A percentile compares a stretch with the other conserved stretches of the same genome.
Conservation (phyloP, 2,888 invertebrate species). For the Exocentrus adspersus region DNA sequence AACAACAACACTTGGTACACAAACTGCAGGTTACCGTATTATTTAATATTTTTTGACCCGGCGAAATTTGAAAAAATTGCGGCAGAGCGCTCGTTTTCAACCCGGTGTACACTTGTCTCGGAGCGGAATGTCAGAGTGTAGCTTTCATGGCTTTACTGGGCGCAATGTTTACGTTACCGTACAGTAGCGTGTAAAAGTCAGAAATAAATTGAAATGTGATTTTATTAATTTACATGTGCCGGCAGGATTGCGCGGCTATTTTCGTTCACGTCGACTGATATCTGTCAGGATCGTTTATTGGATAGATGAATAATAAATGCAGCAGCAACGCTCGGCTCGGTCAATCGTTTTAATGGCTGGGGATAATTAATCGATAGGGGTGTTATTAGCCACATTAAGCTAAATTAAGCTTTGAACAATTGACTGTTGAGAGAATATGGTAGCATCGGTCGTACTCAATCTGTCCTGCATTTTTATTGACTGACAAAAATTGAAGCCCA, state of each 20-base stretch:
- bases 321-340: too few relatives aligned
- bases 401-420: too few relatives aligned
- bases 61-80: not conserved
- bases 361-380: too few relatives aligned
- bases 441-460: too few relatives aligned
- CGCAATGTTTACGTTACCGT: slow-evolving; percentile 28
- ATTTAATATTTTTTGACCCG: not conserved
- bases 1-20: not conserved
- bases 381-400: too few relatives aligned
- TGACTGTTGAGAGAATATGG: too few relatives aligned
- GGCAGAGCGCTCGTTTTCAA: slow-evolving; percentile 9
- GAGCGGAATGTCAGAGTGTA: slow-evolving; percentile 22
- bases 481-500: too few relatives aligned
- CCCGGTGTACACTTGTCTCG: slow-evolving; percentile 26
- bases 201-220: slow-evolving; percentile 45
- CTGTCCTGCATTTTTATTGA: too few relatives aligned
- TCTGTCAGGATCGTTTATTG: slow-evolving; percentile 14
- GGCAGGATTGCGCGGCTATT: slow-evolving; percentile 39
- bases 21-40: not conserved
- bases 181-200: slow-evolving; percentile 41
- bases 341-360: not conserved
- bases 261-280: slow-evolving; percentile 24
- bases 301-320: slow-evolving; percentile 25
- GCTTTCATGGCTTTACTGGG: slow-evolving; percentile 25
- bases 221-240: slow-evolving; percentile 45